These are phyloP conservation scores for Xenopus borealis DNA, from an alignment of 2,113 vertebrate species.

Conservation along the genomic window DNA sequence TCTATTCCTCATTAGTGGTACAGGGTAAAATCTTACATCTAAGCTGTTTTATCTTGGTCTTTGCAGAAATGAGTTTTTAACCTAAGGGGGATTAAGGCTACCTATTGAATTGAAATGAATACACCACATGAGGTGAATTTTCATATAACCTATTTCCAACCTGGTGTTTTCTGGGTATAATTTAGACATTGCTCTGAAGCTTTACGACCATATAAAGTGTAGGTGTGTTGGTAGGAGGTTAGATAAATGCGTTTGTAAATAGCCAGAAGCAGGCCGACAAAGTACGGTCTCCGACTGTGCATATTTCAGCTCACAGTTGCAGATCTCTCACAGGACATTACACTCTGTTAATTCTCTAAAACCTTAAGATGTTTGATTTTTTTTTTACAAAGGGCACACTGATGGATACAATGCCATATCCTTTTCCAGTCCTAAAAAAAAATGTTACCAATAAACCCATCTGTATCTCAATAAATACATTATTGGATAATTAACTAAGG, in stretches of 20 bases:
- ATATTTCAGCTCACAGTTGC: constrained; percentile 70
- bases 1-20: too few species aligned
- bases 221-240: constrained; percentile 60
- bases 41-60: constrained; percentile 62
- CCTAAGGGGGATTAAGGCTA: constrained; percentile 52
- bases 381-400: constrained; percentile 35
- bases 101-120: constrained; percentile 59
- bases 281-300: constrained; percentile 54
- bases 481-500: background rate
- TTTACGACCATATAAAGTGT: constrained; percentile 61
- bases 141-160: constrained; percentile 56
- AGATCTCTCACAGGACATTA: constrained; percentile 63
- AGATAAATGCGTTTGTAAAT: constrained; percentile 58
- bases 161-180: constrained; percentile 61
- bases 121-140: constrained; percentile 60
- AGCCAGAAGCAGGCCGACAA: constrained; percentile 55
- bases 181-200: constrained; percentile 58
- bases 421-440: background rate
- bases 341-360: constrained; percentile 68
- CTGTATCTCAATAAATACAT: background rate
- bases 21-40: constrained; percentile 42
- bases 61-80: constrained; percentile 61
- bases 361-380: constrained; percentile 54
- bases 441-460: background rate
- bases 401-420: constrained; percentile 36